phyloP scores from a whole-genome alignment of 2,888 invertebrate species.

The Hemaris fuciformis region DNA sequence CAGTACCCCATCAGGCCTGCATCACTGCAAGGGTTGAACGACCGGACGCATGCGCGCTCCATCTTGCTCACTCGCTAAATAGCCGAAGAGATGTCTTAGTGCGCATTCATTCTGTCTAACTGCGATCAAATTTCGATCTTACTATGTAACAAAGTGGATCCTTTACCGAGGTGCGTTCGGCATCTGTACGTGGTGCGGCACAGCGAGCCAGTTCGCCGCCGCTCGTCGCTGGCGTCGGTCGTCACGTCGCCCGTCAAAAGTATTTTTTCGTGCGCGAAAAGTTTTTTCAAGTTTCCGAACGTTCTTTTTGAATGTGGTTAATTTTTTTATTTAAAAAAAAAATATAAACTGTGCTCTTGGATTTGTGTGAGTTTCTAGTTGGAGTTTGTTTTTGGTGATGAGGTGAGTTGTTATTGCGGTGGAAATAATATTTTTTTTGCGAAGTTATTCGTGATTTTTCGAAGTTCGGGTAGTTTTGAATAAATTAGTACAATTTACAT shows the following conservation, averaged over 20 bases:
- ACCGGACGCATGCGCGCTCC: slow-evolving; percentile 64
- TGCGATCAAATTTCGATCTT: slow-evolving; percentile 80
- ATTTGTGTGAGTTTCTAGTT: not conserved
- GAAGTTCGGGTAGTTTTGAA: too few species aligned
- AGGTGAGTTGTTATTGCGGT: not conserved
- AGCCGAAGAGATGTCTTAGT: slow-evolving; percentile 69
- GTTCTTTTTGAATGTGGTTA: slow-evolving; percentile 28
- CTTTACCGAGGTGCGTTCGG: slow-evolving; percentile 49
- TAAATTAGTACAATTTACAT: too few species aligned
- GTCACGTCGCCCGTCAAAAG: slow-evolving; percentile 32
- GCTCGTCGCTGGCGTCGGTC: slow-evolving; percentile 50
- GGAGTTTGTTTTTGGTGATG: slow-evolving; percentile 1
- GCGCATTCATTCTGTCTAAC: slow-evolving; percentile 63
- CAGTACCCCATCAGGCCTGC: slow-evolving; percentile 45
- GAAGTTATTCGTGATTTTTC: not conserved
- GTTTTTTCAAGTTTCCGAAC: slow-evolving; percentile 56
- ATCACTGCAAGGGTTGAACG: slow-evolving; percentile 68
- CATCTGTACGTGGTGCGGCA: slow-evolving; percentile 34
- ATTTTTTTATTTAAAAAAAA: slow-evolving; percentile 11
- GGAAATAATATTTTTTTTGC: not conserved
- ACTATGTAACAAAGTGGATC: slow-evolving; percentile 70
- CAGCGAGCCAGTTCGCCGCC: slow-evolving; percentile 53
- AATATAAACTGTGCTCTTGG: not conserved
- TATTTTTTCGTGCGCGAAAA: slow-evolving; percentile 45
- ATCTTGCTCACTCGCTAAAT: slow-evolving; percentile 48